phyloP scores from a whole-genome alignment of 2,113 vertebrate genomes.

The Tilapia sparmanii region DNA sequence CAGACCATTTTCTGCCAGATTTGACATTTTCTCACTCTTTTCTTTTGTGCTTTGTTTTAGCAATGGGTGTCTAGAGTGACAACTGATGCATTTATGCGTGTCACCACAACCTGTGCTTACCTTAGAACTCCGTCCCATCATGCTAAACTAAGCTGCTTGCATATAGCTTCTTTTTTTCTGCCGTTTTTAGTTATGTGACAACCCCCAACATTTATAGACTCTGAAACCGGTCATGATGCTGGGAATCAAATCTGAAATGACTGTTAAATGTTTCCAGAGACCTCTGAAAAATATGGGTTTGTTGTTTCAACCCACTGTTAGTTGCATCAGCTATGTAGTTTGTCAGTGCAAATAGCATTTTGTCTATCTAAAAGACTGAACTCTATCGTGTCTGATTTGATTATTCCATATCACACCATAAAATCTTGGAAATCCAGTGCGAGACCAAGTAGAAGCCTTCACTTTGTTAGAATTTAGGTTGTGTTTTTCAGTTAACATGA shows the following conservation, averaged over 20 bases:
- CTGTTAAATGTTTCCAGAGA: background rate
- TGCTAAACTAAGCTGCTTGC: background rate
- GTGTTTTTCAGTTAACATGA: background rate
- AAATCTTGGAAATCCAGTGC: background rate
- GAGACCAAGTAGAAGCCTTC: background rate
- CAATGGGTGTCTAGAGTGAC: background rate
- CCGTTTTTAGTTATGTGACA: background rate
- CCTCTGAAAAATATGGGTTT: background rate
- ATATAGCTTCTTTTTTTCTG: background rate
- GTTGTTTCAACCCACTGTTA: background rate
- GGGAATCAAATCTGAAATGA: background rate
- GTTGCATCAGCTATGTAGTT: background rate
- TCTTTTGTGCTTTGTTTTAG: background rate
- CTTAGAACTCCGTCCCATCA: background rate
- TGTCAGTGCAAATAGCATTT: background rate
- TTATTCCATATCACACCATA: fast-evolving
- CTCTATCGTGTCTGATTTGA: fast-evolving
- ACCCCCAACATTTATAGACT: background rate
- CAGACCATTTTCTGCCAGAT: background rate
- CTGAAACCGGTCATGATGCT: background rate
- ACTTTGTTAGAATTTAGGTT: background rate
- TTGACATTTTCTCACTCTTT: background rate
- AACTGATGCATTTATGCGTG: background rate
- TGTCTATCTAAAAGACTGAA: background rate
- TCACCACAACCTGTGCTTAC: background rate